These are phyloP conservation scores for Luidia sarsii DNA, from an alignment of 53 echinoderm and acorn worm species.

Conservation along the genomic window DNA sequence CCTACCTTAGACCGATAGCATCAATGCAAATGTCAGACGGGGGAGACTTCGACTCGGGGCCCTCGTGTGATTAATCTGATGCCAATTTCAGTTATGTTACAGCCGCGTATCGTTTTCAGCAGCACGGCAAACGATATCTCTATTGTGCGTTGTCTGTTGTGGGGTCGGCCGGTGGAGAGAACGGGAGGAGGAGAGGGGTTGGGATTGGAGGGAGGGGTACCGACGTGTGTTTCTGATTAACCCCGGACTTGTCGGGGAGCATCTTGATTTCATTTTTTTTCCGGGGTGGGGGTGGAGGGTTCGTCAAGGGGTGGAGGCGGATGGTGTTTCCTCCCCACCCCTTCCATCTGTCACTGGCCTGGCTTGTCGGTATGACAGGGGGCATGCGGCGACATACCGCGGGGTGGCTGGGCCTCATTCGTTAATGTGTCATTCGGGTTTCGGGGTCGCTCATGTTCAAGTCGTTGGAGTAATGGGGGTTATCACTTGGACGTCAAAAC, in stretches of 20 bases:
- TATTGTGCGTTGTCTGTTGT: slow-evolving; percentile 24
- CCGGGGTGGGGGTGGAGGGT: slow-evolving; percentile 2
- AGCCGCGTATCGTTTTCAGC: slow-evolving; percentile 21
- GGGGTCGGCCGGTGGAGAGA: no score
- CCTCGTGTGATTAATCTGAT: slow-evolving; percentile 34
- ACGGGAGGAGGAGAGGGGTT: no score
- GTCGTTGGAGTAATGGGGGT: no score
- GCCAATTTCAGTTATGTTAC: slow-evolving; percentile 13
- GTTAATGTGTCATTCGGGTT: no score
- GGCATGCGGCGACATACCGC: no score
- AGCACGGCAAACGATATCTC: slow-evolving; percentile 30
- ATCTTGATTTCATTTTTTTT: slow-evolving; percentile 30
- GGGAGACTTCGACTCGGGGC: slow-evolving; percentile 40
- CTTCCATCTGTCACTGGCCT: background rate
- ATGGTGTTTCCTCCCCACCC: slow-evolving; percentile 33
- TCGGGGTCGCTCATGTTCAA: no score
- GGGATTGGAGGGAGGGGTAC: no score
- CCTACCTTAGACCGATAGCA: no score
- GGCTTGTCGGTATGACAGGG: background rate
- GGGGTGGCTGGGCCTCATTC: no score
- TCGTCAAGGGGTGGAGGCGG: background rate
- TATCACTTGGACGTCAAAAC: no score
- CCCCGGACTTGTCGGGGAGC: slow-evolving; percentile 15
- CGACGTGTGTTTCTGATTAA: slow-evolving; percentile 23
- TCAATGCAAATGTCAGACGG: slow-evolving; percentile 7